These are phyloP conservation scores for Lasioglossum albipes DNA, from an alignment of 1,140 invertebrate genomes.

Conservation along the genomic window DNA sequence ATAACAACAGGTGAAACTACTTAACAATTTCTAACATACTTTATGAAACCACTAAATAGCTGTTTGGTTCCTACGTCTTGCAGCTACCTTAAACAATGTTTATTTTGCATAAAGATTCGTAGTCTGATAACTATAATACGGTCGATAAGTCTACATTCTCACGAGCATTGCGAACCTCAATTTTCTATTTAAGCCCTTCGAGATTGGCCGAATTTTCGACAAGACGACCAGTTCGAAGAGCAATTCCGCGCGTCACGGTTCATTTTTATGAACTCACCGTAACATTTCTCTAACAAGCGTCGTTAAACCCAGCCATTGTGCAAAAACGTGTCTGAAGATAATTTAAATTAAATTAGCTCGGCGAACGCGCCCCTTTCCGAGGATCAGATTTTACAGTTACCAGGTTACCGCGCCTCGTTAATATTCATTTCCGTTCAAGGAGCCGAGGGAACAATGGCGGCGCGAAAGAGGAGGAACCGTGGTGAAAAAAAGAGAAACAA, in stretches of 20 bases:
- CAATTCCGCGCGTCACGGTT: not conserved
- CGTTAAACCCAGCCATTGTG: not conserved
- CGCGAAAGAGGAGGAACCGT: slow-evolving; percentile 21
- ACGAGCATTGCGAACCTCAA: no score
- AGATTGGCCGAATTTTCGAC: not conserved
- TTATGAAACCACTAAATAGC: no score
- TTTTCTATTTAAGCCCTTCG: not conserved
- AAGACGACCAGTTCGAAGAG: not conserved
- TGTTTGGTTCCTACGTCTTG: no score
- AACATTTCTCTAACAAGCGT: not conserved
- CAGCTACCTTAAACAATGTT: no score
- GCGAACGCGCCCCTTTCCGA: slow-evolving; percentile 26
- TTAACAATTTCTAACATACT: no score
- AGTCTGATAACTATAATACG: no score
- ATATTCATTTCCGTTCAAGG: slow-evolving; percentile 46
- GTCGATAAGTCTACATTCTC: no score
- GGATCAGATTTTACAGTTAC: slow-evolving; percentile 40
- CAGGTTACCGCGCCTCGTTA: slow-evolving; percentile 39
- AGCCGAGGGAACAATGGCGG: slow-evolving; percentile 29
- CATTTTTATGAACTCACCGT: not conserved
- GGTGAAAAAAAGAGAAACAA: not conserved
- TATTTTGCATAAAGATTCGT: no score
- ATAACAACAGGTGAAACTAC: no score
- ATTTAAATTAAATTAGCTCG: slow-evolving; percentile 44
- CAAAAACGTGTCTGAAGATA: slow-evolving; percentile 7